phyloP scores from a whole-genome alignment of 1,140 invertebrate species.

The Drosophila persimilis region DNA sequence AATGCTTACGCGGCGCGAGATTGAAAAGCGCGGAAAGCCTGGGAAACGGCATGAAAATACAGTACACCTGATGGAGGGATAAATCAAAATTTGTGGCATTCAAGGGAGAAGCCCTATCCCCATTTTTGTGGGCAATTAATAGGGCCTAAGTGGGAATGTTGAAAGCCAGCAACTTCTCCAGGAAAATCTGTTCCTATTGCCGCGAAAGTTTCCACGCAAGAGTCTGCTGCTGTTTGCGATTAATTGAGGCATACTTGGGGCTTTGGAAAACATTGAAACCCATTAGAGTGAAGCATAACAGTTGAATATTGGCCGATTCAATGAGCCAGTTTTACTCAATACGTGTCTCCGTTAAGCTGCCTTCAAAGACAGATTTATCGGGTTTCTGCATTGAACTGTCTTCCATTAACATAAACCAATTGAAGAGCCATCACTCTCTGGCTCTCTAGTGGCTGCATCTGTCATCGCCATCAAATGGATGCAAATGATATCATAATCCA shows the following conservation, averaged over 20 bases:
- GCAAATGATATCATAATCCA: neutral
- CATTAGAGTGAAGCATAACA: neutral
- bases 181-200: neutral
- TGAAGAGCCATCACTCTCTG: conserved; percentile 16
- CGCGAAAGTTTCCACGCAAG: too few species aligned
- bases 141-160: neutral
- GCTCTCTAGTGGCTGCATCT: conserved; percentile 7
- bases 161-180: neutral
- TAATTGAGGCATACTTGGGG: too few species aligned
- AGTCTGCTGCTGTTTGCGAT: too few species aligned
- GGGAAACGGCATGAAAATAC: neutral
- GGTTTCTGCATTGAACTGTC: neutral
- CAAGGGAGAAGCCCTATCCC: neutral
- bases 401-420: conserved; percentile 14
- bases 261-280: conserved; percentile 6
- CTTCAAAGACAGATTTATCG: conserved; percentile 1
- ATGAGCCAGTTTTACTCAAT: neutral
- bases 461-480: conserved; percentile 15
- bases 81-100: conserved; percentile 1
- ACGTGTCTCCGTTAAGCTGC: conserved; percentile 1
- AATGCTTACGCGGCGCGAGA: conserved; percentile 20
- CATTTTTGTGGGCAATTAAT: neutral
- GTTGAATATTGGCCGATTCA: neutral
- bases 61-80: conserved; percentile 10
- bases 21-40: conserved; percentile 10